phyloP scores from a whole-genome alignment of 2,888 invertebrate genomes.

The Scaptomyza flava region DNA sequence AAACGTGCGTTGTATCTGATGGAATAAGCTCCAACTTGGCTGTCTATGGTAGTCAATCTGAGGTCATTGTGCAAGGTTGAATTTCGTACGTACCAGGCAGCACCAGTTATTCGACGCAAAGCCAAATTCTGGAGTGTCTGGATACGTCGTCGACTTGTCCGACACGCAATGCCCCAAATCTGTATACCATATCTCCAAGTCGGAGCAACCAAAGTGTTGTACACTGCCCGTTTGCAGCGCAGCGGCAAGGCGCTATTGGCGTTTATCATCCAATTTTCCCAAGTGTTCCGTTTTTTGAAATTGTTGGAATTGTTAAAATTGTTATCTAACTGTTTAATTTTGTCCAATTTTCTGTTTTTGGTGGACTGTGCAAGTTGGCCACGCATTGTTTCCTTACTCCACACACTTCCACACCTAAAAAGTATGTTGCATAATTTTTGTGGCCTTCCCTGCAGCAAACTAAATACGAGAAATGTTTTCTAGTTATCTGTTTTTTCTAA shows the following conservation, averaged over 20 bases:
- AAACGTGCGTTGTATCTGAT: no score
- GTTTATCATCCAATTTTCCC: neutral
- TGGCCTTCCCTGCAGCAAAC: conserved; percentile 50
- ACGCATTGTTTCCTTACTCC: neutral
- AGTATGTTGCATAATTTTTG: conserved; percentile 61
- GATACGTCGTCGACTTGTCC: no score
- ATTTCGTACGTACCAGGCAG: no score
- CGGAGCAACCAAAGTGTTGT: no score
- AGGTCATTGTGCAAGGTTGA: no score
- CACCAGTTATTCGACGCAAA: no score
- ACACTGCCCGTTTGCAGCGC: no score
- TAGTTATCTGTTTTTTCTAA: conserved; percentile 47
- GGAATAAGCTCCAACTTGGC: no score
- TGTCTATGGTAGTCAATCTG: no score
- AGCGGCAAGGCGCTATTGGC: neutral
- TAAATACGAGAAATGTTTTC: conserved; percentile 31
- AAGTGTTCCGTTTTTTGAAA: conserved; percentile 8
- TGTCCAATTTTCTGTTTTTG: conserved; percentile 35
- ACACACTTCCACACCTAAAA: conserved; percentile 2
- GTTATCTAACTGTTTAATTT: conserved; percentile 62
- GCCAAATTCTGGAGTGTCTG: no score
- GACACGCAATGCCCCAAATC: no score
- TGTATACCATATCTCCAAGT: no score
- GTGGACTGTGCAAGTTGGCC: conserved; percentile 38
- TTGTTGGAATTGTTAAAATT: conserved; percentile 52